Evolutionary conservation across 2,888 invertebrate genomes (phyloP), one percentile per base, ranked within the genome.

Genomic region (Eurytoma californica): DNA sequence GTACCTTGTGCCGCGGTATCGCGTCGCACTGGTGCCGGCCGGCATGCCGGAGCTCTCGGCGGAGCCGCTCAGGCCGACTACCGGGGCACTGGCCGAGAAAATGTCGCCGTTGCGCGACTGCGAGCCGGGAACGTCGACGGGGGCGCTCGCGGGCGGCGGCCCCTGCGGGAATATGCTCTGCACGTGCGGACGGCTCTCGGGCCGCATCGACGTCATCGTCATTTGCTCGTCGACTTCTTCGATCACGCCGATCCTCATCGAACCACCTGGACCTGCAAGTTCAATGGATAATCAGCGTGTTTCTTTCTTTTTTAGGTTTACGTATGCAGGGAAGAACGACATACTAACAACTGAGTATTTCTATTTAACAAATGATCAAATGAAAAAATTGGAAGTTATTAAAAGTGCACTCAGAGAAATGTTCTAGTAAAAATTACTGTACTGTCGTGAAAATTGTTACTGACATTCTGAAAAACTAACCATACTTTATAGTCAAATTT

Each of bases 161-260:
- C 93, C 93, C 76, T 88, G 87, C 0, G 88, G 82, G 68, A 90
- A 90, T 80, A 90, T 90, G 53, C 82, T 89, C 72, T 87, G 85
- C 14, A 90, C 87, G 76, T 89, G 89, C 0, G 89, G 89, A 20
- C 86, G 85, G 72, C 90, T 87, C 87, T 93, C 89, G 86, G 91
- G 90, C 85, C 94, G 93, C 91, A 93, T 93, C 63, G 96, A 96
- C 5, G 94, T 95, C 79, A 96, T 94, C 13, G 96, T 96, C 85
- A 94, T 92, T 89, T 96, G 96, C 86, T 96, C 96, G 86, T 96
- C 96, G 0, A 91, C 91, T 83, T 91, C 91, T 82, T 91, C 91
- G 63, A 91, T 91, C 5, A 89, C 90, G 2, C 88, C 90, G 74
- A 90, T 89, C 70, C 87, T 86, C 86, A 86, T 89, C 0, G 89